These are phyloP conservation scores for Ptiloglossa arizonensis DNA, from an alignment of 1,140 invertebrate genomes.

Conservation along the genomic window DNA sequence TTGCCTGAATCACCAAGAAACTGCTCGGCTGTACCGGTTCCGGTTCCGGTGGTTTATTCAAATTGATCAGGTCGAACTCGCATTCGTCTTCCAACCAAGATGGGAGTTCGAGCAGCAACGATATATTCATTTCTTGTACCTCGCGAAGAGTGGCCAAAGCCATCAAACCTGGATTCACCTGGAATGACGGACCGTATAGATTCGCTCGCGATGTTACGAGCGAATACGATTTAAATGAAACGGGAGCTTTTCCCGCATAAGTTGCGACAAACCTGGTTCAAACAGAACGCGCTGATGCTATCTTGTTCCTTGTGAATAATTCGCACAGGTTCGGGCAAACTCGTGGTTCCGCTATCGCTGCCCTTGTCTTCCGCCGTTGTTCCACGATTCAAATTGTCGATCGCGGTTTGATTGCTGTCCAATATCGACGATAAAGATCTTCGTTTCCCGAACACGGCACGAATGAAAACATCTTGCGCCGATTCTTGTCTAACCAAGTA, in stretches of 20 bases:
- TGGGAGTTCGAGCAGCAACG: constrained; percentile 92
- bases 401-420: constrained; percentile 76
- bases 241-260: too few species aligned
- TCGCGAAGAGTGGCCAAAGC: constrained; percentile 97
- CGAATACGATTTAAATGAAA: too few species aligned
- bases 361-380: constrained; percentile 76
- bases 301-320: constrained; percentile 99
- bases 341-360: constrained; percentile 81
- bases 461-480: constrained; percentile 97
- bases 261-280: constrained; percentile 89
- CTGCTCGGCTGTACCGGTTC: constrained; percentile 88
- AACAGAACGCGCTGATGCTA: constrained; percentile 97
- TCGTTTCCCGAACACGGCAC: constrained; percentile 94
- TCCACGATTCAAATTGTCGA: constrained; percentile 76
- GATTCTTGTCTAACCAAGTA: constrained; percentile 95
- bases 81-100: constrained; percentile 97
- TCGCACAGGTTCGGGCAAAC: constrained; percentile 90
- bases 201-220: not conserved
- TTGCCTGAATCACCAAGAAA: constrained; percentile 94
- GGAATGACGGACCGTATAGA: too few species aligned
- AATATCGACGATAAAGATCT: constrained; percentile 80
- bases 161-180: constrained; percentile 92
- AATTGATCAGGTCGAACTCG: constrained; percentile 95
- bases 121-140: constrained; percentile 98
- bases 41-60: constrained; percentile 89